Percentiles rank a stretch among this genome's conserved stretches.
Evolutionary conservation across 1,140 invertebrate species (phyloP).

Genomic region (Antheraea pernyi): DNA sequence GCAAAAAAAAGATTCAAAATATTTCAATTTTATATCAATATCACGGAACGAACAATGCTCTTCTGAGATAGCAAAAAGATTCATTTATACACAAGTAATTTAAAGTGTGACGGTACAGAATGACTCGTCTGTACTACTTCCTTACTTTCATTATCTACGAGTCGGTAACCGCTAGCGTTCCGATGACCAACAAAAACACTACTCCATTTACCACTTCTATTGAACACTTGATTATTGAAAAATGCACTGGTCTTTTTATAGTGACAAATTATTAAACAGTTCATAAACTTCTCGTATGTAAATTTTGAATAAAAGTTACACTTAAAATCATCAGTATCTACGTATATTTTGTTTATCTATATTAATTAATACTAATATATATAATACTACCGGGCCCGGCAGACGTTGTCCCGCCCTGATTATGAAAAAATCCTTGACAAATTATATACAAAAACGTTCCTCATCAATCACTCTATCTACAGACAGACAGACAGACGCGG

Average conservation of each 20-base stretch:
- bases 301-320: neutral
- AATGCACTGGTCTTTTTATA: neutral
- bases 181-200: conserved; percentile 24
- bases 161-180: conserved; percentile 16
- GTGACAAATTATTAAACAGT: neutral
- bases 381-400: no score
- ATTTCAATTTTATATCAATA: neutral
- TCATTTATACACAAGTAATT: neutral
- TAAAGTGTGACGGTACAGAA: neutral
- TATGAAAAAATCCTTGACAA: no score
- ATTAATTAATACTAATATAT: no score
- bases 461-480: no score
- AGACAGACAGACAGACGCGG: no score
- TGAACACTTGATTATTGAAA: neutral
- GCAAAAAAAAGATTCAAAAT: neutral
- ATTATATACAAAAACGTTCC: no score
- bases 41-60: neutral
- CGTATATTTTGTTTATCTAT: no score
- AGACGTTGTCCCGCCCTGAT: no score
- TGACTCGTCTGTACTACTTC: conserved; percentile 12
- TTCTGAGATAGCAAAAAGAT: neutral
- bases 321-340: no score
- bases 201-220: neutral
- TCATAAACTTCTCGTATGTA: neutral
- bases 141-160: conserved; percentile 17